Evolutionary conservation across 2,888 invertebrate species (phyloP), one percentile per base, ranked within the genome.

Genomic region (Euspilapteryx auroguttella): DNA sequence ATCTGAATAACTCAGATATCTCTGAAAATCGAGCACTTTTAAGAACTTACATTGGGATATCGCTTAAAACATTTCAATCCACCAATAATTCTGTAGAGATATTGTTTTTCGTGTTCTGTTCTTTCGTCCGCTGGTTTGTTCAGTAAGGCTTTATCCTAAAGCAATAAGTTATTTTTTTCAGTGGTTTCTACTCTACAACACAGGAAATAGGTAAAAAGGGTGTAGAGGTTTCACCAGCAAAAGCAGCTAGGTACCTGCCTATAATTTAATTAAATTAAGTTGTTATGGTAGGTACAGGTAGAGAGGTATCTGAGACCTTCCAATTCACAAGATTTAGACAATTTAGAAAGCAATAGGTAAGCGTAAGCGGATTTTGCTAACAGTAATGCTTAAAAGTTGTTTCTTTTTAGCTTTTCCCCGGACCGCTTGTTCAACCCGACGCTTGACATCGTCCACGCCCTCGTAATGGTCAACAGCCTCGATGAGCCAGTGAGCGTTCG

Each of bases 111-210:
- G n/a, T 73, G 65, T 1, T 80, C 71, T 1, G 80, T 79, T 27
- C 86, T 62, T n/a, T 66, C 53, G 30, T 54, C 44, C 2, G 73
- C 73, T 2, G 65, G 65, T 37, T 79, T 82, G 31, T 78, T 79
- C 26, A 85, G 49, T 9, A 85, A 53, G 0, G 78, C 56, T 63
- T 84, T 85, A 41, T 85, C 83, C 80, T 82, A 41, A 6, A 44
- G 44, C 34, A 21, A 34, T n/a, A n/a, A n/a, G n/a, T n/a, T n/a
- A n/a, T n/a, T n/a, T n/a, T n/a, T n/a, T n/a, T n/a, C n/a, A n/a
- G n/a, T n/a, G n/a, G n/a, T n/a, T n/a, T n/a, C n/a, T n/a, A n/a
- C n/a, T n/a, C n/a, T n/a, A n/a, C n/a, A n/a, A n/a, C n/a, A n/a
- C n/a, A n/a, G n/a, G n/a, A n/a, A n/a, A n/a, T n/a, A n/a, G n/a